Evolutionary conservation across 2,888 invertebrate species (phyloP), one percentile per base, ranked within the genome.

Genomic region (Meiosimyza decipiens): DNA sequence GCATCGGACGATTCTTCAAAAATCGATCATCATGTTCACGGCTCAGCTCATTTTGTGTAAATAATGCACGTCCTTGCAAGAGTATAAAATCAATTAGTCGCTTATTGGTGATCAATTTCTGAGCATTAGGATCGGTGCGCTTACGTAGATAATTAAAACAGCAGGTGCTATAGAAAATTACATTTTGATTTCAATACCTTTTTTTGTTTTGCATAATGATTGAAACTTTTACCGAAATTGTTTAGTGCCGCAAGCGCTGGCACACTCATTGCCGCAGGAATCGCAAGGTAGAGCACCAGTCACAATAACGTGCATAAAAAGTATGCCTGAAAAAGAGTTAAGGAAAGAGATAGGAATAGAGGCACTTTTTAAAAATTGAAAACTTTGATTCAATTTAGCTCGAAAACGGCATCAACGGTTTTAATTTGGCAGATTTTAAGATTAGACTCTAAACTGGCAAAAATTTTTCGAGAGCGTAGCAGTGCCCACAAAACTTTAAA

Each of bases 141-240:
- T 92, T 92, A 75, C 89, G 89, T 78, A 92, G 86, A 81, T 91
- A 92, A 83, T 92, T 92, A 83, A 91, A 91, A 80, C 92, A 92
- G 78, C 92, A 92, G 13, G 91, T 90, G 54, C 91, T 89, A 50
- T 13, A 73, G 33, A 3, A 62, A 47, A 13, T 22, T 15, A 50
- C 12, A 68, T 55, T 28, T 33, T 18, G 6, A 40, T 33, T 22
- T 47, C 9, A 6, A 12, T 12, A 18, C 11, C 52, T 57, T 28
- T 59, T 55, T 57, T 18, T 13, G 11, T 49, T 12, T 40, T 16
- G 15, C 49, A 12, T 40, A 40, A 49, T 12, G 12, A 33, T 71
- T 51, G 64, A 28, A 13, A 22, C n/a, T 52, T 75, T 74, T 76
- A 86, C 86, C 86, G 82, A 80, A 92, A 92, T 79, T 90, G 89